A percentile compares a stretch with the other conserved stretches of the same genome.
These are phyloP conservation scores for Agrotis segetum DNA, from an alignment of 2,888 invertebrate genomes.

Conservation along the genomic window DNA sequence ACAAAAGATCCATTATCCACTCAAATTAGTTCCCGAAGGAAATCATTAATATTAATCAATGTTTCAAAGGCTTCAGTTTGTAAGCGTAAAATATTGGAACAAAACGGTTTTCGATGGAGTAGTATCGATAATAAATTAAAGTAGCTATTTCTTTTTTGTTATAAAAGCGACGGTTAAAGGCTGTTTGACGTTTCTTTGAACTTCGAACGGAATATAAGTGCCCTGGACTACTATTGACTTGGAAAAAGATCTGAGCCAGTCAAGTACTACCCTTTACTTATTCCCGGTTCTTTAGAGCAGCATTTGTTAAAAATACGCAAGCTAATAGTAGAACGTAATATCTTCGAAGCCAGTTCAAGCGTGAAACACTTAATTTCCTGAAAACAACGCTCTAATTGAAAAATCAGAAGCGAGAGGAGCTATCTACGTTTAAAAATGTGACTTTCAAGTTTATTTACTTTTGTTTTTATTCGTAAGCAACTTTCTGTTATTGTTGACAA, in stretches of 20 bases:
- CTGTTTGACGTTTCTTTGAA: conserved; percentile 19
- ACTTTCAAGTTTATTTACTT: neutral
- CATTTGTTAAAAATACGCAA: conserved; percentile 41
- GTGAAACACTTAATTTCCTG: conserved; percentile 67
- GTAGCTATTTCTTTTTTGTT: conserved; percentile 11
- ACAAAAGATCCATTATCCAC: conserved; percentile 89
- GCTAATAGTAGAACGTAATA: conserved; percentile 56
- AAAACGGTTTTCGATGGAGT: conserved; percentile 40
- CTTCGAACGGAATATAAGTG: neutral
- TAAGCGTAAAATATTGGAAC: conserved; percentile 59
- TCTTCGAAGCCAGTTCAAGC: conserved; percentile 48
- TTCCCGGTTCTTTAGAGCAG: neutral
- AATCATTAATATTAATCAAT: conserved; percentile 89
- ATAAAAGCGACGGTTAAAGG: neutral
- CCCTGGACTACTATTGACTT: neutral
- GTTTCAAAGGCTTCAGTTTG: conserved; percentile 79
- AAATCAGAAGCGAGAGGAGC: conserved; percentile 50
- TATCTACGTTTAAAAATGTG: conserved; percentile 17
- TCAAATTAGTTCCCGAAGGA: conserved; percentile 87
- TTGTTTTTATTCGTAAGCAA: neutral
- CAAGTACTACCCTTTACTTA: neutral
- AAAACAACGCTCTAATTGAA: conserved; percentile 61
- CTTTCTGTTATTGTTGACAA: neutral
- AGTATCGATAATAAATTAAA: conserved; percentile 58
- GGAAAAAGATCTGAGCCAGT: neutral